phyloP scores from a whole-genome alignment of 2,113 vertebrate genomes.

The Erpornis zantholeuca region DNA sequence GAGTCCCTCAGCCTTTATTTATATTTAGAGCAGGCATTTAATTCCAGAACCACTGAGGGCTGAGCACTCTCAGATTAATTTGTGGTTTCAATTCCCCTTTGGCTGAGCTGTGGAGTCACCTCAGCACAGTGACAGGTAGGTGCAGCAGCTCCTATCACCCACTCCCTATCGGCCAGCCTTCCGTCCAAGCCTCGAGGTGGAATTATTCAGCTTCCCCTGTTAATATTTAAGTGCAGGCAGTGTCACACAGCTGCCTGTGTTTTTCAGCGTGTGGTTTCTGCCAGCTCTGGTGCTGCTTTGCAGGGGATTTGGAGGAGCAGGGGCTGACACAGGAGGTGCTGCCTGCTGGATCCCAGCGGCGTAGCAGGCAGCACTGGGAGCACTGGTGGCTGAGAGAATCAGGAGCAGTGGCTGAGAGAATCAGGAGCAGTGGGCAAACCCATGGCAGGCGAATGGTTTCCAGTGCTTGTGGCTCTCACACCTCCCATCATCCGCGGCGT shows the following conservation, averaged over 20 bases:
- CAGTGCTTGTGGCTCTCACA: neutral
- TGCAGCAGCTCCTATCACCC: neutral
- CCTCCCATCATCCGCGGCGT: neutral
- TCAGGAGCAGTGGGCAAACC: neutral
- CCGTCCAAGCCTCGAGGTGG: neutral
- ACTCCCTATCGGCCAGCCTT: neutral
- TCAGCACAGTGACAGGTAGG: neutral
- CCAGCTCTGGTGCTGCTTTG: neutral
- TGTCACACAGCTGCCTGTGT: neutral
- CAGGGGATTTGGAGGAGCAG: neutral
- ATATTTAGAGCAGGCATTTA: neutral
- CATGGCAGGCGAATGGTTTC: fast-evolving
- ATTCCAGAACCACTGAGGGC: neutral
- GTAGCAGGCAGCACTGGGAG: neutral
- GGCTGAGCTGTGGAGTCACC: neutral
- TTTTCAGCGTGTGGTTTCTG: neutral
- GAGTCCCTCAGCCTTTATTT: neutral
- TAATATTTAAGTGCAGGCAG: neutral
- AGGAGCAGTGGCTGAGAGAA: fast-evolving
- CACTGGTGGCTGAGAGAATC: neutral
- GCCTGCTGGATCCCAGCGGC: neutral
- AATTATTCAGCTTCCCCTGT: neutral
- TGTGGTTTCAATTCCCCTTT: neutral
- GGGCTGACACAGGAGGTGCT: neutral
- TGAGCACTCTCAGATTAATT: neutral